These are phyloP conservation scores for Halcyon leucocephala DNA, from an alignment of 2,797 vertebrate species.

Conservation along the genomic window DNA sequence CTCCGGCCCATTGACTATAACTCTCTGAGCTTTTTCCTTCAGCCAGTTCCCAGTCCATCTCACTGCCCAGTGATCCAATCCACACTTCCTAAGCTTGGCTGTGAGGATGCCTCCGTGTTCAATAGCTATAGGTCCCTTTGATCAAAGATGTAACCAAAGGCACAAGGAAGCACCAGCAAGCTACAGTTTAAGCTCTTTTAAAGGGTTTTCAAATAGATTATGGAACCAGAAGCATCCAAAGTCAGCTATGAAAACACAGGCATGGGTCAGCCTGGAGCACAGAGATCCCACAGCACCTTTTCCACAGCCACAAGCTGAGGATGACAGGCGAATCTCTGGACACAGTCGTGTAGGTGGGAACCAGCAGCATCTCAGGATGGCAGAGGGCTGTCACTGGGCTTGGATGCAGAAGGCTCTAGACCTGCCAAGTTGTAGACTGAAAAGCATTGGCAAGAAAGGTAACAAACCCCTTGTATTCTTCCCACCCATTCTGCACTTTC, in stretches of 20 bases:
- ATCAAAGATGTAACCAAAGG: background rate
- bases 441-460: background rate
- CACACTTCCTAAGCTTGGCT: no score
- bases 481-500: slow-evolving; percentile 45
- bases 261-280: background rate
- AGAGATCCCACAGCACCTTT: background rate
- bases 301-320: rapidly evolving
- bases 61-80: no score
- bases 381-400: background rate
- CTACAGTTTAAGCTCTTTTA: background rate
- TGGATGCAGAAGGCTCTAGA: background rate
- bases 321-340: rapidly evolving
- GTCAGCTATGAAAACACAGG: background rate
- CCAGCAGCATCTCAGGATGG: background rate
- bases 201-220: background rate
- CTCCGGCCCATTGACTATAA: no score
- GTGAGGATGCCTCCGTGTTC: background rate
- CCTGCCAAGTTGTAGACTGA: background rate
- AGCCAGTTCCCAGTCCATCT: no score
- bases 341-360: rapidly evolving
- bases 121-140: background rate
- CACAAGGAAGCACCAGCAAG: background rate
- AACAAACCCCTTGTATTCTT: background rate
- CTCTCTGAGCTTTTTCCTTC: no score
- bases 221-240: background rate